These are phyloP conservation scores for Huso huso DNA, from an alignment of 2,797 vertebrate species.

Conservation along the genomic window DNA sequence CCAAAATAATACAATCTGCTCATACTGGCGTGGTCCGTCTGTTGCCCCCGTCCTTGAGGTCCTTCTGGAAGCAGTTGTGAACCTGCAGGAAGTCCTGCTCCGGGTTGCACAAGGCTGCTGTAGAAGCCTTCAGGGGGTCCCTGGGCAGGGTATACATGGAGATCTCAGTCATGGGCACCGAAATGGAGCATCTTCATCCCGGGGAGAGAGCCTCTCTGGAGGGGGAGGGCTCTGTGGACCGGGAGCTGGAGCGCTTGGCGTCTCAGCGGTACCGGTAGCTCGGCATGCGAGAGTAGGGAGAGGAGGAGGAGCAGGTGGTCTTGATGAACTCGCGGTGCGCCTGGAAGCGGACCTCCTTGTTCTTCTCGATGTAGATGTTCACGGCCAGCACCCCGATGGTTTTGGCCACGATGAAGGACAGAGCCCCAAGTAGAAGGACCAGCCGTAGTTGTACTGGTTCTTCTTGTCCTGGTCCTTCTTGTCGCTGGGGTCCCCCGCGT, in stretches of 20 bases:
- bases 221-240: constrained; percentile 77
- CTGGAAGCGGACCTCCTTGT: constrained; percentile 80
- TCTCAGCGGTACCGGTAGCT: constrained; percentile 79
- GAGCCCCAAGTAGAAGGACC: constrained; percentile 96
- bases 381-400: constrained; percentile 86
- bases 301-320: constrained; percentile 63
- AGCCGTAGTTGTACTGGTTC: constrained; percentile 87
- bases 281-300: constrained; percentile 84
- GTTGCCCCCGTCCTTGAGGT: constrained; percentile 78
- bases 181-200: constrained; percentile 68
- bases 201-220: constrained; percentile 77
- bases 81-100: constrained; percentile 86
- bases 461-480: constrained; percentile 93
- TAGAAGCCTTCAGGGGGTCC: constrained; percentile 73
- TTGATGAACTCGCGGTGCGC: constrained; percentile 75
- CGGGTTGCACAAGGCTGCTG: constrained; percentile 71
- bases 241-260: constrained; percentile 78
- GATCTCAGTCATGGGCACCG: constrained; percentile 82
- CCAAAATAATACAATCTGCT: constrained; percentile 16
- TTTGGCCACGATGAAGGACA: constrained; percentile 93
- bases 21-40: constrained; percentile 88
- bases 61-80: constrained; percentile 89
- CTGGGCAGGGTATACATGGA: constrained; percentile 83
- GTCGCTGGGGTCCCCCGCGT: constrained; percentile 86
- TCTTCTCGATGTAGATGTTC: constrained; percentile 95